Evolutionary conservation across 2,113 vertebrate genomes (phyloP), one percentile per base, ranked within the genome.

Genomic region (Pseudopodoces humilis): DNA sequence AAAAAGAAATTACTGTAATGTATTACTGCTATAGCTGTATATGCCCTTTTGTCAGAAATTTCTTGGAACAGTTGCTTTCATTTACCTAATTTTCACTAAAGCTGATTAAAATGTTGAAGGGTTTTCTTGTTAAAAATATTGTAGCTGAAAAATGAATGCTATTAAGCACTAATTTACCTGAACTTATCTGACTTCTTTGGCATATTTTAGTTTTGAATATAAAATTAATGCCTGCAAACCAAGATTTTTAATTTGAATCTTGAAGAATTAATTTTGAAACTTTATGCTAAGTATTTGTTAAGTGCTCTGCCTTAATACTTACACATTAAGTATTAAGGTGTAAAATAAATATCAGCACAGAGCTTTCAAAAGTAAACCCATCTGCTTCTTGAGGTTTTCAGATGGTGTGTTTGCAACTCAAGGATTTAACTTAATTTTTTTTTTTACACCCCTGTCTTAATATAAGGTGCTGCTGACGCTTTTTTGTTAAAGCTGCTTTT

Each of bases 51-150:
- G 7, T 50, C 33, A 50, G 23, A 27, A 68, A 19, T 39, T 90
- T 82, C 58, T 64, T 64, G 10, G 5, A 89, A 44, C 8, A 49
- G 8, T n/a, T 81, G 39, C 8, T 82, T 53, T 43, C 9, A 31
- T 81, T 90, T 79, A n/a, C 16, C 43, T 74, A 31, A 30, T 82
- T 75, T 59, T 68, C 49, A 82, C 3, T 91, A 20, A 44, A 53
- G 5, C 4, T 78, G 10, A 25, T 70, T 50, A 59, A 83, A 88
- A 59, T 15, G 6, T 50, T 63, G 1, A 7, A 10, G 5, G 2
- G 0, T 0, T 4, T 75, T 39, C 72, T 55, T 39, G 4, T 33
- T 6, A 53, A 59, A 43, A 46, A 3, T 2, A 37, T 16, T 39
- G 11, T 30, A 62, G 25, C 33, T 65, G n/a, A 84, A 67, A 86